A percentile compares a stretch with the other conserved stretches of the same genome.
These are phyloP conservation scores for Stichopus horrens DNA, from an alignment of 53 echinoderm and acorn worm genomes.

Conservation along the genomic window DNA sequence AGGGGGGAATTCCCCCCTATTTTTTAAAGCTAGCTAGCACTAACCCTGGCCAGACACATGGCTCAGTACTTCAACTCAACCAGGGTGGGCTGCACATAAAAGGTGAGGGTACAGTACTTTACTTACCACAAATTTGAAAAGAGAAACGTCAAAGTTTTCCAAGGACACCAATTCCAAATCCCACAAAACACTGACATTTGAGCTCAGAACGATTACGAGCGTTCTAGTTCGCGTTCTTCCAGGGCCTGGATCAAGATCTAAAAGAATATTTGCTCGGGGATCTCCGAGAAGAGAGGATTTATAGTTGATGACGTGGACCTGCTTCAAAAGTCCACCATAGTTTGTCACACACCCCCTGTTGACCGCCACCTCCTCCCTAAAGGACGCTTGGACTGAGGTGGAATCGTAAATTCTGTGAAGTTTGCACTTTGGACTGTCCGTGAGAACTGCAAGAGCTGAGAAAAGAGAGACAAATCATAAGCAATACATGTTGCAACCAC, in stretches of 20 bases:
- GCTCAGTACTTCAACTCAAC: too few species aligned
- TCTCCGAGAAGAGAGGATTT: neutral
- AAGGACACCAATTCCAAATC: slow-evolving; percentile 4
- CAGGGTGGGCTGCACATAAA: too few species aligned
- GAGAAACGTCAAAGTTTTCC: slow-evolving; percentile 1
- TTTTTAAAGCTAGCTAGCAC: too few species aligned
- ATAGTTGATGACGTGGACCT: slow-evolving; percentile 25
- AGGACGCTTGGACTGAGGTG: slow-evolving; percentile 19
- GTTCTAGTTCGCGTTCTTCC: neutral
- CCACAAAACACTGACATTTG: slow-evolving; percentile 7
- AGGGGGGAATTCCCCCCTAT: too few species aligned
- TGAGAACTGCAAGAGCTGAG: neutral
- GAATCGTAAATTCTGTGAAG: slow-evolving; percentile 10
- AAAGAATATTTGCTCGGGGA: slow-evolving; percentile 4
- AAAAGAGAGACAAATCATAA: neutral
- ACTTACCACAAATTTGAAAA: slow-evolving; percentile 32
- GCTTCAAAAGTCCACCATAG: neutral
- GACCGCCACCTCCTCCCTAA: neutral
- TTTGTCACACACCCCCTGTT: slow-evolving; percentile 11
- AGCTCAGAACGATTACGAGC: slow-evolving; percentile 28
- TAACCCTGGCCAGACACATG: too few species aligned
- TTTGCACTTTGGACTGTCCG: slow-evolving; percentile 5
- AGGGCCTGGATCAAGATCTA: slow-evolving; percentile 5
- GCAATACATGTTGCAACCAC: too few species aligned
- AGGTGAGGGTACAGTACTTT: neutral